Base-by-base conservation (phyloP, 2,113 vertebrate genomes). In the Typhlomys cinereus region DNA sequence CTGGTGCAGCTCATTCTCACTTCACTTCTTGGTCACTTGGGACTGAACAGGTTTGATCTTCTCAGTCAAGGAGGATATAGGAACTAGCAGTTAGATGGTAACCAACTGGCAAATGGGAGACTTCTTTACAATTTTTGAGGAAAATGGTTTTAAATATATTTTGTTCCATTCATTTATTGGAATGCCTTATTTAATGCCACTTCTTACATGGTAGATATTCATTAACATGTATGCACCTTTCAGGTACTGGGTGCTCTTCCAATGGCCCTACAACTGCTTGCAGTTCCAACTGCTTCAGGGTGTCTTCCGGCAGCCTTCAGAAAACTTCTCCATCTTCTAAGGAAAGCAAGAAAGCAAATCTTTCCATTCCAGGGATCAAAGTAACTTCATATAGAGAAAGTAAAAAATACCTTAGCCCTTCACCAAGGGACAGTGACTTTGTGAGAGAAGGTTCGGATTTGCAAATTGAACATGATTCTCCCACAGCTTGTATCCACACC, bases 381-480 rank as follows among this genome's bases (percentile, higher is more conserved):
- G 21, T 10, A 10, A 48, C 39, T n/a, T 8, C 81, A 4, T 15
- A 39, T 18, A 15, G 13, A 17, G 8, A 1, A 4, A 36, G 7
- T 4, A 59, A 27, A 87, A 44, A 64, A 10, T 25, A 9, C n/a
- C 7, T 31, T n/a, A 6, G 20, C 50, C n/a, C 7, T 62, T 18
- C 36, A 48, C 0, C 11, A 73, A 74, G 3, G 1, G 2, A 34
- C 20, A 61, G 69, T 21, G 48, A 23, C 11, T 18, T 44, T 7
- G 10, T 4, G 17, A 23, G 54, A 17, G 2, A 14, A 71, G 11
- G 4, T 13, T n/a, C n/a, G n/a, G n/a, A 0, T 66, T 2, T 0
- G 21, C 29, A 54, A 10, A 39, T 17, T 3, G 7, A 10, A 31
- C 8, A 13, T 31, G 12, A 3, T 7, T 1, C 7, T 36, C 31